Evolutionary conservation across 2,888 invertebrate genomes (phyloP).

Genomic region (Drosophila barbarae): DNA sequence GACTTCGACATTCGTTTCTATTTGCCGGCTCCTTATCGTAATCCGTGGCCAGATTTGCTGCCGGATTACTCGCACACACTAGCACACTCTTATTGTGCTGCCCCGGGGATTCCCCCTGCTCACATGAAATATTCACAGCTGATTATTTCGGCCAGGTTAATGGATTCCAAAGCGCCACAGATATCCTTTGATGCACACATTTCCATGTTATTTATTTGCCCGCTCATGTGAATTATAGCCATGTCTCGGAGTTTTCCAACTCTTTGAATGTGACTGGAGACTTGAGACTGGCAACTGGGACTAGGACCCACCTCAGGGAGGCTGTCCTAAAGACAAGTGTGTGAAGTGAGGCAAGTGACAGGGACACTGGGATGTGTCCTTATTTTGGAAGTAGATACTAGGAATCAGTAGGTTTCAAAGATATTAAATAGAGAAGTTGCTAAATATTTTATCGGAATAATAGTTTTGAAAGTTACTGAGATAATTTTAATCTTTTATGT

Average conservation of each 20-base stretch:
- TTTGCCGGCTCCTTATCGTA: conserved; percentile 74
- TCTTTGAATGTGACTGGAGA: conserved; percentile 40
- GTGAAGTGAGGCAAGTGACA: background rate
- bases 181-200: conserved; percentile 71
- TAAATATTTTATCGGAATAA: no score
- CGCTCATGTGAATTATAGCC: conserved; percentile 65
- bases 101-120: conserved; percentile 20
- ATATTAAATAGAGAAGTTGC: no score
- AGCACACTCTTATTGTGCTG: background rate
- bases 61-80: conserved; percentile 5
- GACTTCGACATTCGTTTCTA: conserved; percentile 79
- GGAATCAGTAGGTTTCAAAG: background rate
- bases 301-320: background rate
- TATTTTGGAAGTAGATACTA: background rate
- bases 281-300: conserved; percentile 64
- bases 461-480: background rate
- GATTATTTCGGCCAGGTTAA: conserved; percentile 62
- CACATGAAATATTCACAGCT: conserved; percentile 65
- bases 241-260: conserved; percentile 11
- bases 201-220: conserved; percentile 68
- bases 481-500: background rate
- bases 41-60: conserved; percentile 44
- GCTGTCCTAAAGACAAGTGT: no score
- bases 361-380: background rate
- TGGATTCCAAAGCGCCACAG: conserved; percentile 47